These are phyloP conservation scores for Tenualosa thibaudeaui DNA, from an alignment of 2,797 vertebrate species.

Conservation along the genomic window DNA sequence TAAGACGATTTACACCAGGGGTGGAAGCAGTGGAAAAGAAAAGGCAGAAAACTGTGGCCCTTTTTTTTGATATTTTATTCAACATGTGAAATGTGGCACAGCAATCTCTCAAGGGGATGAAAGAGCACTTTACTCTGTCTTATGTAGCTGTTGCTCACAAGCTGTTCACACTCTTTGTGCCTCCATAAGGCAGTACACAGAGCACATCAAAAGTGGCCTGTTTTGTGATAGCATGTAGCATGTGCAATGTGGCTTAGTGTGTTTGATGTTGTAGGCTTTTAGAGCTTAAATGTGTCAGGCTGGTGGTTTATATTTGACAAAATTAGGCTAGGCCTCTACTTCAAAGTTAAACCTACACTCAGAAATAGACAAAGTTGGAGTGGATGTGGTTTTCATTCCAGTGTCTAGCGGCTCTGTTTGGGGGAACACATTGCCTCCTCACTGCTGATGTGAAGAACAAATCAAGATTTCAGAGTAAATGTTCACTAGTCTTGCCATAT, in stretches of 20 bases:
- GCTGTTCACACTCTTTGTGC: background rate
- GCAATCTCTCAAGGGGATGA: background rate
- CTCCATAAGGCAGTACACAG: background rate
- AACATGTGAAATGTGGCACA: background rate
- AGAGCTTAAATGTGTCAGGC: background rate
- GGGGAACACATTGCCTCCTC: no score
- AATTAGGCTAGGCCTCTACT: background rate
- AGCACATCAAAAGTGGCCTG: background rate
- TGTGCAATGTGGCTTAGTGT: background rate
- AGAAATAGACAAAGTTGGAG: background rate
- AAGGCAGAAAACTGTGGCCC: background rate
- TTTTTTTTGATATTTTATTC: background rate
- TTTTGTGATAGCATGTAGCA: background rate
- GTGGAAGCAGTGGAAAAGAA: background rate
- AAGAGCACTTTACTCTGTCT: background rate
- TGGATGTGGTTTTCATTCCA: background rate
- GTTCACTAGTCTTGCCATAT: no score
- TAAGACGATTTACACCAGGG: background rate
- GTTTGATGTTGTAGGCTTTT: background rate
- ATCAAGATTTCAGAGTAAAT: no score
- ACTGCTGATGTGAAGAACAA: no score
- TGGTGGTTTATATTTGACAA: background rate
- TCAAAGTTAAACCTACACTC: constrained; percentile 8
- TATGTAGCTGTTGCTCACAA: background rate
- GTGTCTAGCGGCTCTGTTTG: background rate